Conservation (phyloP, 2,888 invertebrate genomes). For the Crossocerus cetratus region DNA sequence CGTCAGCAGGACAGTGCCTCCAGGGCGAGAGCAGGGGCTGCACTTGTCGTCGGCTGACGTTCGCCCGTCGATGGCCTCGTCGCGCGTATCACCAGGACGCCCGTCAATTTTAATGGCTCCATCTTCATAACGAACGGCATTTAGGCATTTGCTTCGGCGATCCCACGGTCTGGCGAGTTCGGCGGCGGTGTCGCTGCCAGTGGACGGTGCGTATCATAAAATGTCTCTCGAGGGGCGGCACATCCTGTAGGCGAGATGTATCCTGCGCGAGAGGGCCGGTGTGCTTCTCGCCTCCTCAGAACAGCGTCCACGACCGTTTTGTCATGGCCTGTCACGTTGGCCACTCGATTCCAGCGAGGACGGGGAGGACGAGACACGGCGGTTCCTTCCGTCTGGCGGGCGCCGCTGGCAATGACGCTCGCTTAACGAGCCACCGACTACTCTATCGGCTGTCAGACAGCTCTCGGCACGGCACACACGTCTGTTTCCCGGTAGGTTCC, state of each 20-base stretch:
- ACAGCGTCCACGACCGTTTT: neutral
- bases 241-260: slow-evolving; percentile 42
- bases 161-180: slow-evolving; percentile 4
- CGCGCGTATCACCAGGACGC: slow-evolving; percentile 19
- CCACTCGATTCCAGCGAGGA: neutral
- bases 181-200: slow-evolving; percentile 12
- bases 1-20: slow-evolving; percentile 10
- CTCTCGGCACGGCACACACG: too few species aligned
- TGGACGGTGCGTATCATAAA: slow-evolving; percentile 42
- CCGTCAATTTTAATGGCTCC: slow-evolving; percentile 41
- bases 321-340: neutral
- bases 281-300: neutral
- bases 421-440: too few species aligned
- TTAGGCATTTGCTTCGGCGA: slow-evolving; percentile 41
- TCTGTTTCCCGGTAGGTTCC: too few species aligned
- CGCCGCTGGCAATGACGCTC: too few species aligned
- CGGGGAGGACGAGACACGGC: too few species aligned
- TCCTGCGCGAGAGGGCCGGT: slow-evolving; percentile 8
- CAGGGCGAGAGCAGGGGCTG: slow-evolving; percentile 6
- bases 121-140: slow-evolving; percentile 30
- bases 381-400: neutral
- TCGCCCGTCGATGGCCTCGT: slow-evolving; percentile 6
- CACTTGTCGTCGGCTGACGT: slow-evolving; percentile 33
- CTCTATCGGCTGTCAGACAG: too few species aligned
- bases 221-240: slow-evolving; percentile 57